Evolutionary conservation across 2,888 invertebrate species (phyloP).

Genomic region (Epistrophe eligans): DNA sequence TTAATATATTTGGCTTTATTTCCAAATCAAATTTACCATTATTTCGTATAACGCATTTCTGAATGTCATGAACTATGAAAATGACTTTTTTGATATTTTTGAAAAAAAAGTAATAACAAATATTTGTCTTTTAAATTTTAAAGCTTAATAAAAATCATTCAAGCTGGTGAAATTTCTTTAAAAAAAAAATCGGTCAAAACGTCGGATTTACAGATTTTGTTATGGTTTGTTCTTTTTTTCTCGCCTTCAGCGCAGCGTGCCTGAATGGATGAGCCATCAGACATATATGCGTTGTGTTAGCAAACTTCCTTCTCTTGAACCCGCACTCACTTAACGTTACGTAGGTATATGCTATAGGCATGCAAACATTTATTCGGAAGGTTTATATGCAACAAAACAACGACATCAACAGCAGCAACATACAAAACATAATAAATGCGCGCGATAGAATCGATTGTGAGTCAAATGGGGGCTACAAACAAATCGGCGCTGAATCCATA

Average conservation of each 20-base stretch:
- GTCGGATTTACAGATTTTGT: constrained; percentile 39
- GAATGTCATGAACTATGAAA: no score
- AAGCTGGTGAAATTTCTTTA: constrained; percentile 9
- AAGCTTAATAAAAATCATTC: background rate
- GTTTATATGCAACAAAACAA: constrained; percentile 22
- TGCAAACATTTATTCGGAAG: constrained; percentile 72
- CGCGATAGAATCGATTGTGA: constrained; percentile 81
- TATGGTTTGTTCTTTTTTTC: background rate
- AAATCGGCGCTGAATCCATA: constrained; percentile 82
- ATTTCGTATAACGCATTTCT: no score
- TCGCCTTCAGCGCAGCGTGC: constrained; percentile 24
- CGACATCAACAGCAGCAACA: background rate
- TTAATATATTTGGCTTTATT: no score
- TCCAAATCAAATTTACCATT: no score
- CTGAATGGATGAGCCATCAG: constrained; percentile 61
- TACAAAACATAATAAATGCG: constrained; percentile 71
- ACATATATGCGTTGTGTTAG: constrained; percentile 57
- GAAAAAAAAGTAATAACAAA: no score
- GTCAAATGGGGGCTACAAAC: constrained; percentile 82
- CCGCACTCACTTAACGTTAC: constrained; percentile 20
- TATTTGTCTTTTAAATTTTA: no score
- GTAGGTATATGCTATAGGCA: background rate
- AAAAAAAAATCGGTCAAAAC: constrained; percentile 64
- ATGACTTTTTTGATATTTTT: no score
- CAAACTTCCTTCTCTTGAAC: background rate